Evolutionary conservation across 2,888 invertebrate species (phyloP), one percentile per base, ranked within the genome.

Genomic region (Keiferia lycopersicella): DNA sequence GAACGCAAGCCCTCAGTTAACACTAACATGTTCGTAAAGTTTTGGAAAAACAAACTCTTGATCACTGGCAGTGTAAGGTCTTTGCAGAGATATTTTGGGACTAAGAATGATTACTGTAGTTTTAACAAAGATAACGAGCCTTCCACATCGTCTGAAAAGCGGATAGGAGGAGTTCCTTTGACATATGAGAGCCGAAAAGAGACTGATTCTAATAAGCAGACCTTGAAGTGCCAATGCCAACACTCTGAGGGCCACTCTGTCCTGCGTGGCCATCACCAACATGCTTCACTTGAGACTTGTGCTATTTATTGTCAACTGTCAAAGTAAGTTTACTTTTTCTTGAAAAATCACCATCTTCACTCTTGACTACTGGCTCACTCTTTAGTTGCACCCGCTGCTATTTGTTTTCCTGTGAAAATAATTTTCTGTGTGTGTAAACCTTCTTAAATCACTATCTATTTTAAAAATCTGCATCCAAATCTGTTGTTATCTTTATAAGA

Each of bases 11-110:
- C 85, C 67, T 74, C 84, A 48, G 76, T 81, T 45, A 88, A 84
- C 72, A 82, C 86, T 18, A 91, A 84, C 70, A 91, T 90, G 74
- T 89, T 91, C 73, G 83, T 91, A 1, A 91, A 88, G 68, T 91
- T 91, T 76, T 91, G 91, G 89, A 91, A 91, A 77, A 90, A 85
- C 69, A 91, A 91, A 74, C 76, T 91, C 61, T 87, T 91, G 67
- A 73, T 91, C 58, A 87, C 85, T 72, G 89, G 89, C 34, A 89
- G 91, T 76, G 89, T 91, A 18, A 81, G 87, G 70, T 82, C 91
- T 56, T 76, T 91, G 65, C 91, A 91, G 69, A 82, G 87, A 78
- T 91, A 88, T 77, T 91, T 91, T 76, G 82, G 86, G 7, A 86
- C 78, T 71, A 88, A 89, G 80, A 83, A 74, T 67, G 87, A 87